Evolutionary conservation across 2,888 invertebrate genomes (phyloP), one percentile per base, ranked within the genome.

Genomic region (Nasonovia ribisnigri): DNA sequence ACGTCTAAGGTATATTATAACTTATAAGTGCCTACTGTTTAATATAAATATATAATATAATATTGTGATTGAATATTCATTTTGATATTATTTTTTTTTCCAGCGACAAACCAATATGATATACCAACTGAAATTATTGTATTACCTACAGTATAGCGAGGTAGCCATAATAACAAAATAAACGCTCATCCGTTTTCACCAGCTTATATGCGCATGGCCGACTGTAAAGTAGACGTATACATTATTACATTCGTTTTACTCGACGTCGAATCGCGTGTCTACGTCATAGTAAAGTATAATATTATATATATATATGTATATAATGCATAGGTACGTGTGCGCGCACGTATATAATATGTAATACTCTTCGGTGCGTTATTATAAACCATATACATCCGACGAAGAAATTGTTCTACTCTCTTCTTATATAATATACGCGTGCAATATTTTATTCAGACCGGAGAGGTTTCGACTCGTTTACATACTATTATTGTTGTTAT

Each of bases 361-460:
- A 67, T n/a, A n/a, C n/a, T 67, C 77, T 36, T 77, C 36, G 77
- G 20, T 36, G 77, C 46, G 29, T 88, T 88, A 48, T 88, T 42
- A 46, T 84, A 88, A 77, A 92, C 88, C 42, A 42, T 77, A 24
- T 26, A 57, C 29, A 42, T 92, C 77, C 92, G 67, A 51, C 36
- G 77, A 24, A 51, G 88, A 43, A 67, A 92, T 67, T 48, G 51
- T 88, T 60, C 77, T 42, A 88, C 67, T 92, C 67, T 88, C 60
- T 92, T 91, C 77, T 77, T 4, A 13, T 77, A 67, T 67, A 77
- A 77, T 29, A 54, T 54, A 88, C 88, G 77, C 77, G 88, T 46
- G 77, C 77, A 67, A 92, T 88, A 88, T 92, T 88, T 88, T 92
- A 88, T 92, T 92, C 88, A 77, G n/a, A 77, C 11, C 77, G 26